These are phyloP conservation scores for Amphimedon queenslandica DNA, from an alignment of 37 sponge, comb jelly and placozoan genomes.

Conservation along the genomic window DNA sequence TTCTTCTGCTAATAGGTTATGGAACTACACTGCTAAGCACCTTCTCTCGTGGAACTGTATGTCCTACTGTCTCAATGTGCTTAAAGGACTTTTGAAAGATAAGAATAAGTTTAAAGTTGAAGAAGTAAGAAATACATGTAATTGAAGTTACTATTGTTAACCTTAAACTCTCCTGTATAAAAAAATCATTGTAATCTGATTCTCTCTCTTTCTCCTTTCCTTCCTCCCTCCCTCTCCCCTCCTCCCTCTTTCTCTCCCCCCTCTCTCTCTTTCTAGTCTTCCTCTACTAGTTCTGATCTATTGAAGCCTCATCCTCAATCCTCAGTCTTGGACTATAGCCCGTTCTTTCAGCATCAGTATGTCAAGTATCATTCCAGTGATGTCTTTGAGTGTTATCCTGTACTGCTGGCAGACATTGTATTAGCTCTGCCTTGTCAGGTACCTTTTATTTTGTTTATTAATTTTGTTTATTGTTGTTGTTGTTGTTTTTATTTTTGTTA, in stretches of 20 bases:
- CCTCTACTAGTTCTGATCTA: constrained; percentile 4
- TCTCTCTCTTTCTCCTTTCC: not conserved
- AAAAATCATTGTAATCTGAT: not conserved
- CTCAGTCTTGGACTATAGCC: constrained; percentile 59
- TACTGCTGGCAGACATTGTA: constrained; percentile 65
- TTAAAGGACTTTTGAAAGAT: constrained; percentile 37
- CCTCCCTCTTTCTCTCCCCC: not conserved
- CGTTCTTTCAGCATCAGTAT: constrained; percentile 82
- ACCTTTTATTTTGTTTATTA: not conserved
- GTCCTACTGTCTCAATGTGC: constrained; percentile 52
- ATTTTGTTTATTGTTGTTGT: not conserved
- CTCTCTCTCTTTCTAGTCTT: too few species aligned
- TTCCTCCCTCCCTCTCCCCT: not conserved
- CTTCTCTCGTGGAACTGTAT: constrained; percentile 57
- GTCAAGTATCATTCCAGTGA: constrained; percentile 64
- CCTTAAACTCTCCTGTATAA: not conserved
- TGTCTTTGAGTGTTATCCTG: constrained; percentile 59
- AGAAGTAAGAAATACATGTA: too few species aligned
- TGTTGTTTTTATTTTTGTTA: not conserved
- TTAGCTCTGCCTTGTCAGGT: constrained; percentile 68
- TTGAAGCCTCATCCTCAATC: constrained; percentile 31
- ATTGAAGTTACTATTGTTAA: too few species aligned
- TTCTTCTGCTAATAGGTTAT: constrained; percentile 42
- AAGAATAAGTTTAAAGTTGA: constrained; percentile 18
- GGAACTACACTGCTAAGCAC: constrained; percentile 40